A percentile compares a stretch with the other conserved stretches of the same genome.
These are phyloP conservation scores for Ceratina japonica DNA, from an alignment of 1,140 invertebrate genomes.

Conservation along the genomic window DNA sequence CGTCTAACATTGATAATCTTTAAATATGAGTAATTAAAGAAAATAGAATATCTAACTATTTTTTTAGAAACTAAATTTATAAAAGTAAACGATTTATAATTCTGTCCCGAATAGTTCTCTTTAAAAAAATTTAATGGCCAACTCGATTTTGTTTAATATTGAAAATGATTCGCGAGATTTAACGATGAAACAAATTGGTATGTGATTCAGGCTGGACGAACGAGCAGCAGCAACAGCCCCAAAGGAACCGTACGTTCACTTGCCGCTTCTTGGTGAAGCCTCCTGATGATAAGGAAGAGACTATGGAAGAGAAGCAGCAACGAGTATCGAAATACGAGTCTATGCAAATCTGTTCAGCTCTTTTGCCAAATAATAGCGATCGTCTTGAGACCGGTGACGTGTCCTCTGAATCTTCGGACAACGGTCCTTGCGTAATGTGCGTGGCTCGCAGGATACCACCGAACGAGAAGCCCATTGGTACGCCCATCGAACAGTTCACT, in stretches of 20 bases:
- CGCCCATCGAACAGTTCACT: constrained; percentile 92
- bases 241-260: constrained; percentile 86
- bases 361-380: constrained; percentile 79
- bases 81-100: neutral
- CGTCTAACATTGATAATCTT: no score
- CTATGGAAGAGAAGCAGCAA: constrained; percentile 89
- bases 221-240: constrained; percentile 73
- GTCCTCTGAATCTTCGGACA: constrained; percentile 79
- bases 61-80: no score
- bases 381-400: constrained; percentile 79
- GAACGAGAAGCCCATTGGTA: constrained; percentile 88
- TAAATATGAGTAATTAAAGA: no score
- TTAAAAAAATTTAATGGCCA: no score
- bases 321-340: constrained; percentile 86
- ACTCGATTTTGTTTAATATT: neutral
- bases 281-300: constrained; percentile 86
- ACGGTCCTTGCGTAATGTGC: constrained; percentile 86
- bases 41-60: no score
- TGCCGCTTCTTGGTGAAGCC: constrained; percentile 93
- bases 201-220: constrained; percentile 79
- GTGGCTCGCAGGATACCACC: constrained; percentile 90
- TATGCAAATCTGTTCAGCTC: constrained; percentile 85
- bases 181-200: neutral
- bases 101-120: neutral
- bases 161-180: neutral